These are phyloP conservation scores for Coelopa pilipes DNA, from an alignment of 2,888 invertebrate species.

Conservation along the genomic window DNA sequence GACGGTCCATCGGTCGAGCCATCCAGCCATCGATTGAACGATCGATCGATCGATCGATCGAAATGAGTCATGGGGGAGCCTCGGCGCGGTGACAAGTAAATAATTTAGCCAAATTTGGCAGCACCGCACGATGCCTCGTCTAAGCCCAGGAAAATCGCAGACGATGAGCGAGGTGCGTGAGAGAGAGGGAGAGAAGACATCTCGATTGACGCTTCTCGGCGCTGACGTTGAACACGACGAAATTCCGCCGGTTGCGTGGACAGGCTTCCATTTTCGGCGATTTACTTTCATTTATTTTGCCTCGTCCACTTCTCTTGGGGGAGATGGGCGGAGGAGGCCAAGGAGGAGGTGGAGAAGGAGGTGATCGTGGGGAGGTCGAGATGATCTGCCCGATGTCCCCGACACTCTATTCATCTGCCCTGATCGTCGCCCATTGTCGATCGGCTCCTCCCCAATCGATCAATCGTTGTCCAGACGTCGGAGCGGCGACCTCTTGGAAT, in stretches of 20 bases:
- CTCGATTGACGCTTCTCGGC: conserved; percentile 16
- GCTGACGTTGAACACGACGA: conserved; percentile 37
- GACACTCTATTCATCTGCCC: no score
- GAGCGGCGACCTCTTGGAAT: no score
- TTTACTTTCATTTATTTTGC: conserved; percentile 60
- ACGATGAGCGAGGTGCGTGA: not conserved
- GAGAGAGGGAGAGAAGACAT: not conserved
- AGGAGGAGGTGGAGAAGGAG: no score
- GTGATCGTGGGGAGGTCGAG: no score
- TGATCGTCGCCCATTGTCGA: no score
- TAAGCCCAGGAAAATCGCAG: no score
- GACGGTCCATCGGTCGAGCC: not conserved
- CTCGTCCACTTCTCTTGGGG: no score
- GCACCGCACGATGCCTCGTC: conserved; percentile 13
- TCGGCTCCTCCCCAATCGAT: no score
- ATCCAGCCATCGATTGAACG: not conserved
- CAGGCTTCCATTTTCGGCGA: conserved; percentile 59
- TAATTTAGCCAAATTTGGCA: conserved; percentile 35
- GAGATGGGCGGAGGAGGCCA: no score
- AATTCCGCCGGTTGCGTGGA: conserved; percentile 49
- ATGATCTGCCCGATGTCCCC: no score
- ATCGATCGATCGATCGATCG: not conserved
- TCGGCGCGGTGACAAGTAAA: conserved; percentile 20
- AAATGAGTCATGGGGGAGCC: conserved; percentile 31
- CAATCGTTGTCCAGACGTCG: no score